Evolutionary conservation across 2,113 vertebrate genomes (phyloP), one percentile per base, ranked within the genome.

Genomic region (Crocuta crocuta): DNA sequence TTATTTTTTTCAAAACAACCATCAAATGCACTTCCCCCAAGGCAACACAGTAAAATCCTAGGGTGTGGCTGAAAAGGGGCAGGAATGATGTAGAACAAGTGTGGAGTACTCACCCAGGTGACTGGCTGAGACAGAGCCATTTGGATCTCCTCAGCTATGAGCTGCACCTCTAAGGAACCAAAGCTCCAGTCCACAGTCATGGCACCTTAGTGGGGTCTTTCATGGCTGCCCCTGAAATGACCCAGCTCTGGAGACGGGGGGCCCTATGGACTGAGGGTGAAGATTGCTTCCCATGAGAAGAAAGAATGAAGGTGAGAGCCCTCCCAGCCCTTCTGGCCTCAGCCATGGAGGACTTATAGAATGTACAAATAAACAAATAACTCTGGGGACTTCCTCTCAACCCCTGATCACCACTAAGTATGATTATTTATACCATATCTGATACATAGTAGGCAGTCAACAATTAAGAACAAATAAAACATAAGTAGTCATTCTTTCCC

Each of bases 401-500:
- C 24, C 68, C 19, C 48, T 45, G 55, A 39, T 24, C 66, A 55
- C 39, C 81, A 76, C 93, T 71, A 50, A 68, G 24, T 89, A 70
- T 88, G 39, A 66, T 71, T 53, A 43, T 93, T 94, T 74, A 74
- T 28, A 73, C 33, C 43, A 45, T 68, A 6, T 39, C 74, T 87
- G 78, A 12, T 78, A 71, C 66, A n/a, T 48, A 33, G 28, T 15
- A 87, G 39, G 45, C 33, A 28, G 93, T 76, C 93, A 94, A 66
- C 66, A 88, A 91, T 82, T 53, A 88, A 10, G 53, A 95, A 19
- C 63, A 87, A 95, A 92, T 88, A 76, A 92, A 48, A 78, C 15
- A 61, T 86, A 84, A 92, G 71, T n/a, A 81, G n/a, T 91, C 76
- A 66, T 84, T 90, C 21, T 84, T 90, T 85, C 61, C 68, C 89